A percentile compares a stretch with the other conserved stretches of the same genome.
Evolutionary conservation across 2,113 vertebrate species (phyloP).

Genomic region (Oreochromis spilurus): DNA sequence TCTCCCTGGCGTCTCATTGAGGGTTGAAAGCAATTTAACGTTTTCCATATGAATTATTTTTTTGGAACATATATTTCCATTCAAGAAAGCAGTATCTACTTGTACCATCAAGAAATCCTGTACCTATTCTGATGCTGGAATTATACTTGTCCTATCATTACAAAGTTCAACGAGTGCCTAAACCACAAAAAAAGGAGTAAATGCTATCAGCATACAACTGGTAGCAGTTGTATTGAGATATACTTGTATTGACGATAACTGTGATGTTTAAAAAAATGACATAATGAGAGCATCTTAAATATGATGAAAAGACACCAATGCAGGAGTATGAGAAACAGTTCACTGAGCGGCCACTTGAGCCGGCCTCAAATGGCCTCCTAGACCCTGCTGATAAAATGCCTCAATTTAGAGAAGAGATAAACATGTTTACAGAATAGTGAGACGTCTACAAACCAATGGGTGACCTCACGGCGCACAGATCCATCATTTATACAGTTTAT

Average conservation of each 20-base stretch:
- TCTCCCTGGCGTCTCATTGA: background rate
- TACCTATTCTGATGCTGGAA: background rate
- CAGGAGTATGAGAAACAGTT: background rate
- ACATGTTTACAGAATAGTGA: background rate
- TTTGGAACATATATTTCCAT: background rate
- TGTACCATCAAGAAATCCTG: background rate
- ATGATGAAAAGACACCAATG: background rate
- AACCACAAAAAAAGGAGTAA: background rate
- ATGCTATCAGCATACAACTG: background rate
- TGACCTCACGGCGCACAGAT: background rate
- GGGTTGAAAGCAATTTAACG: background rate
- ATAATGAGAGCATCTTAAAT: background rate
- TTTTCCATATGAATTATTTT: background rate
- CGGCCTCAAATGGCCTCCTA: background rate
- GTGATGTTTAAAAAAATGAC: background rate
- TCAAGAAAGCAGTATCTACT: background rate
- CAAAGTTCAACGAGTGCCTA: background rate
- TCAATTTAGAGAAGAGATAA: background rate
- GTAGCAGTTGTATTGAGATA: background rate
- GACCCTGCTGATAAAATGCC: background rate
- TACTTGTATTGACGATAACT: background rate
- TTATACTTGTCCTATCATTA: background rate
- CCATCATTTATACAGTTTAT: background rate
- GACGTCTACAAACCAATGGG: background rate
- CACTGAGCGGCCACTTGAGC: background rate